Conservation (phyloP, 2,113 vertebrate genomes). For the Oncorhynchus clarkii region DNA sequence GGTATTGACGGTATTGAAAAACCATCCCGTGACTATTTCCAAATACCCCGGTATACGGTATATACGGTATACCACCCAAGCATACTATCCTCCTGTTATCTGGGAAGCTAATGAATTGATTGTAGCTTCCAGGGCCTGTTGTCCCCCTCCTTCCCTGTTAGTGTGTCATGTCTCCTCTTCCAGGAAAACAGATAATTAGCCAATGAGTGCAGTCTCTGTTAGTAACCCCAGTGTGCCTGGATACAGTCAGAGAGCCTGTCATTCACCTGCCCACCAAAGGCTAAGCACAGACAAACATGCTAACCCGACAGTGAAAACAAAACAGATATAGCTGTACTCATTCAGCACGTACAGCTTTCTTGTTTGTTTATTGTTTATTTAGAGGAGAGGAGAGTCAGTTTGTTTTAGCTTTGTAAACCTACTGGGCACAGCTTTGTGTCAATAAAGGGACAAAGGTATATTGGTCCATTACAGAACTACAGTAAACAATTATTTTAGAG, state of each 20-base stretch:
- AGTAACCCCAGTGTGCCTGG: background rate
- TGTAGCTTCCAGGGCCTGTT: background rate
- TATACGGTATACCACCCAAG: too few species aligned
- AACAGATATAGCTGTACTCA: background rate
- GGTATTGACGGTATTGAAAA: too few species aligned
- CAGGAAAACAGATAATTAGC: slow-evolving; percentile 5
- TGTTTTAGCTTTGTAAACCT: background rate
- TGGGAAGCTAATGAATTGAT: background rate
- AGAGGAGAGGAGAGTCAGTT: background rate
- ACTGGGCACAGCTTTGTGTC: background rate
- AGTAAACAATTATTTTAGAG: background rate
- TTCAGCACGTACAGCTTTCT: background rate
- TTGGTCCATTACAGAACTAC: background rate
- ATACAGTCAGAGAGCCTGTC: background rate
- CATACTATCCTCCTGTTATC: background rate
- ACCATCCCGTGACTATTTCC: too few species aligned
- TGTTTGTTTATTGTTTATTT: background rate
- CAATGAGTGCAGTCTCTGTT: slow-evolving; percentile 2
- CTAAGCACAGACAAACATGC: background rate
- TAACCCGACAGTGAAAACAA: background rate
- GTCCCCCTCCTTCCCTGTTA: background rate
- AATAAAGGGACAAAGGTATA: background rate
- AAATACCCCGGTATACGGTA: too few species aligned
- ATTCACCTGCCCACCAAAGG: background rate
- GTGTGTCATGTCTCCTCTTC: background rate